Evolutionary conservation across 2,888 invertebrate species (phyloP), one percentile per base, ranked within the genome.

Genomic region (Dynastes hyllus): DNA sequence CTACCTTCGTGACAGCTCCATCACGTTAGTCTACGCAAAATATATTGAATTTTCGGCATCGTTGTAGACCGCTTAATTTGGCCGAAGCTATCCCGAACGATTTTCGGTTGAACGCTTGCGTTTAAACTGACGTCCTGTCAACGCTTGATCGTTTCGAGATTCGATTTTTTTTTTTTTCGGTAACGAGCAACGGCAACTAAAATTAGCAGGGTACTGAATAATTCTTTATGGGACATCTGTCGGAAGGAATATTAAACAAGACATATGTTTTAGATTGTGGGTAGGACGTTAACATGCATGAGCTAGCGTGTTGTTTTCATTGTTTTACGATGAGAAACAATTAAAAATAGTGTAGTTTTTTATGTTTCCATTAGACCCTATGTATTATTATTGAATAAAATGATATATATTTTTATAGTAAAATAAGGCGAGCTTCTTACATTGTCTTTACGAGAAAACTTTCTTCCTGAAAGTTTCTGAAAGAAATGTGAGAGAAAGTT

Each of bases 31-130:
- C 32, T 66, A 53, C 32, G n/a, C 61, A 45, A 45, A 75, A 22
- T 13, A 55, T 50, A 75, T 75, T 75, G 61, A 75, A 75, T 50
- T 75, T 75, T 61, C 51, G 9, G 50, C 27, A 69, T 69, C 13
- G n/a, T 53, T 69, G 51, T 69, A 51, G 22, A 69, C 29, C 69
- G 69, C 29, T 69, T 69, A 69, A 69, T 69, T 69, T 69, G 29
- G 51, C 27, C 29, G 22, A 8, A 58, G 22, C 55, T 22, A 16
- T 58, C n/a, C 4, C 1, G 22, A 16, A 58, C 22, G 22, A 58
- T 58, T 58, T 58, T 16, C 13, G 5, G 16, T 16, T 5, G 16
- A 53, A 9, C 6, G 16, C 13, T n/a, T 16, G 53, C 16, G 16
- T 53, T 9, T 5, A 45, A 45, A 45, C 22, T 58, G 55, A 58